Conservation (phyloP, 1,140 invertebrate species). For the Papilio helenus region DNA sequence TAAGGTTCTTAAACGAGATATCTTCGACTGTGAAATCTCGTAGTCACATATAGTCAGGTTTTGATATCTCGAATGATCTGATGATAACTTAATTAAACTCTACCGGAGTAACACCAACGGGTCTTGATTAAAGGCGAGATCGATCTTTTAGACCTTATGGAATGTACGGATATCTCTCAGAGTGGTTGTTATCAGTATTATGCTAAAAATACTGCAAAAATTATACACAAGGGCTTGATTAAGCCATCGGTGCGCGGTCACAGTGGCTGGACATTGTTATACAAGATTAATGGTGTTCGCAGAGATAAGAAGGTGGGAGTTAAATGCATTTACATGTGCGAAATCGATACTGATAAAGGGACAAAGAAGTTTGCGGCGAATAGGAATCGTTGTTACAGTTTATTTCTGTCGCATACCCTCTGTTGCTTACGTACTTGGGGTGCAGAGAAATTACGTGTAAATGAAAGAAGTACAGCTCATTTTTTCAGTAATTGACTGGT, state of each 20-base stretch:
- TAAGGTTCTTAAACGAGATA: conserved; percentile 33
- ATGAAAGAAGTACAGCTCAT: neutral
- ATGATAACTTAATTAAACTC: conserved; percentile 39
- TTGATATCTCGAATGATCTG: conserved; percentile 39
- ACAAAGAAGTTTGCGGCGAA: conserved; percentile 72
- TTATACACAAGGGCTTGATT: conserved; percentile 66
- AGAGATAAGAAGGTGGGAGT: conserved; percentile 76
- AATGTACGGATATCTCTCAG: conserved; percentile 52
- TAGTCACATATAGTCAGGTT: conserved; percentile 34
- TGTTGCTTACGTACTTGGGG: neutral
- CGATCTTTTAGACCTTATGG: conserved; percentile 51
- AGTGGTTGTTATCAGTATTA: conserved; percentile 57
- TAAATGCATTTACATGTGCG: conserved; percentile 82
- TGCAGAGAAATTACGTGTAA: neutral
- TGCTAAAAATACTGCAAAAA: conserved; percentile 62
- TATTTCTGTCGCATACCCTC: neutral
- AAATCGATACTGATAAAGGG: conserved; percentile 74
- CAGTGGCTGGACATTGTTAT: conserved; percentile 74
- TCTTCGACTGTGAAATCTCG: conserved; percentile 28
- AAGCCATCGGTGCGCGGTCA: conserved; percentile 69
- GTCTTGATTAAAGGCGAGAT: conserved; percentile 44
- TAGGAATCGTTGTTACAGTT: conserved; percentile 47
- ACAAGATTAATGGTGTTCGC: conserved; percentile 80
- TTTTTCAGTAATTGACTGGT: too few species aligned
- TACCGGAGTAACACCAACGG: conserved; percentile 30